Conservation (phyloP, 1,140 invertebrate species). For the Aphelinus certus region DNA sequence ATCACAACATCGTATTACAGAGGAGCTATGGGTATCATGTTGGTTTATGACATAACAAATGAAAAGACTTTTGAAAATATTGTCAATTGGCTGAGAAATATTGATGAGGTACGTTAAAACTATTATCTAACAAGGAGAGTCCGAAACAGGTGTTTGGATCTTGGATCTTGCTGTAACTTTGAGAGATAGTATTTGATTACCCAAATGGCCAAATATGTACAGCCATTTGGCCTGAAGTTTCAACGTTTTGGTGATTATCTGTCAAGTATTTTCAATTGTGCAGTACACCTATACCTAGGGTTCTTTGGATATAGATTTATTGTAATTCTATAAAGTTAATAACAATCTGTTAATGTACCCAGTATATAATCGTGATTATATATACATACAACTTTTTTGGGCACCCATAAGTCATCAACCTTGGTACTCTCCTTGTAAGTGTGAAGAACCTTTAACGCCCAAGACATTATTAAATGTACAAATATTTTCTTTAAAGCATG, state of each 20-base stretch:
- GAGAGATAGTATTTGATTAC: background rate
- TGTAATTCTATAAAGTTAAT: background rate
- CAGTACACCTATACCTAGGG: no score
- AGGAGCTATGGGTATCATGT: conserved; percentile 98
- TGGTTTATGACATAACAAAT: conserved; percentile 98
- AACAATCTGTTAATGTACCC: no score
- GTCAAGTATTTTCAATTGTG: no score
- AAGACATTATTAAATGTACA: no score
- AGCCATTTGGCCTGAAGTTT: background rate
- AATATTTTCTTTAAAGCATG: conserved; percentile 75
- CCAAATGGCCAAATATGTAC: background rate
- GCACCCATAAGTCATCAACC: no score
- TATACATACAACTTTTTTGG: no score
- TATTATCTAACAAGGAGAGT: conserved; percentile 9
- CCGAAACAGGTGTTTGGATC: background rate
- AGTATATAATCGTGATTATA: no score
- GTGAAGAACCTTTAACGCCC: no score
- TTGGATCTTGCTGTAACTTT: background rate
- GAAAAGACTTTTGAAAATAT: conserved; percentile 99
- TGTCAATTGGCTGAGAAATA: conserved; percentile 97
- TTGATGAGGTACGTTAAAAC: conserved; percentile 81
- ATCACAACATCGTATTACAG: conserved; percentile 98
- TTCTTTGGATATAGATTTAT: background rate
- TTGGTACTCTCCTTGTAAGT: no score
- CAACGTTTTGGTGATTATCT: no score